Evolutionary conservation across 2,113 vertebrate genomes (phyloP).

Genomic region (Alligator mississippiensis): DNA sequence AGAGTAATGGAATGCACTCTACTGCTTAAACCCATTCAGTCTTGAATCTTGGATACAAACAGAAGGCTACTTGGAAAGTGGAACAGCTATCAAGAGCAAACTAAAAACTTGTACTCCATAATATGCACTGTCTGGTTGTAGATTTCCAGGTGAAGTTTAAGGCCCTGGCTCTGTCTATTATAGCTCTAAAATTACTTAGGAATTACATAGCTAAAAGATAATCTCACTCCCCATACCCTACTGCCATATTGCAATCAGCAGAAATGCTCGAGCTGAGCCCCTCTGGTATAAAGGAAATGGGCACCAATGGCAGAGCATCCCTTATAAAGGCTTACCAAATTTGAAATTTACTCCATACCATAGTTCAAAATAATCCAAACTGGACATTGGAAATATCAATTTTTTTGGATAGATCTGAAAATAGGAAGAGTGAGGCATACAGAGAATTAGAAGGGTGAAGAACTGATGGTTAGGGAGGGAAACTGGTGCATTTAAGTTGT

Average conservation of each 20-base stretch:
- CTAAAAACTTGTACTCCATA: background rate
- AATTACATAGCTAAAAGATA: too few relatives aligned
- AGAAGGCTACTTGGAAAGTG: background rate
- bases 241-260: background rate
- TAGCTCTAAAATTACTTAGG: background rate
- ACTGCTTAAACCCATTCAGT: background rate
- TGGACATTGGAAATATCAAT: background rate
- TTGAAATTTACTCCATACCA: background rate
- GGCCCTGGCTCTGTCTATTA: background rate
- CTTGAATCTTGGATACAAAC: background rate
- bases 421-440: background rate
- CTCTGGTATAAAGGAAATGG: background rate
- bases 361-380: background rate
- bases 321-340: background rate
- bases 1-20: background rate
- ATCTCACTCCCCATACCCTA: background rate
- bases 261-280: background rate
- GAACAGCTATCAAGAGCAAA: background rate
- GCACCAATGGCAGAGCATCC: background rate
- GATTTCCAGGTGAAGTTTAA: background rate
- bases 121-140: background rate
- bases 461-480: background rate
- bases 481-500: background rate
- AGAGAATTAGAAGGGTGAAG: background rate
- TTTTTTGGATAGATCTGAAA: background rate